Evolutionary conservation across 2,113 vertebrate genomes (phyloP).

Genomic region (Thamnaconus septentrionalis): DNA sequence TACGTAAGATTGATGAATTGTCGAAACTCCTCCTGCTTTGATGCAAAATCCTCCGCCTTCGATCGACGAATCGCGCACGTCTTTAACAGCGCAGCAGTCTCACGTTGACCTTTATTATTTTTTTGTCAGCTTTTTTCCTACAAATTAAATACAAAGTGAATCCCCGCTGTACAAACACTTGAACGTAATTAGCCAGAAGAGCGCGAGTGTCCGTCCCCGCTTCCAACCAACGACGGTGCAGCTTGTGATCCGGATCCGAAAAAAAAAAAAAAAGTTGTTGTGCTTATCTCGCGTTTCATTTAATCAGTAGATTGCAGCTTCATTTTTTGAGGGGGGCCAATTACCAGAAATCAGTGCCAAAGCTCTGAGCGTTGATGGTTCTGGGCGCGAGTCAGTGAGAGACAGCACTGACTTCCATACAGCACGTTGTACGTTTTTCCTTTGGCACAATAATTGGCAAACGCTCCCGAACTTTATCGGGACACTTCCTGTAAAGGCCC

Average conservation of each 20-base stretch:
- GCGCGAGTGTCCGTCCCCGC: constrained; percentile 28
- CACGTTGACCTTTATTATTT: too few relatives aligned
- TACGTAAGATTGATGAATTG: background rate
- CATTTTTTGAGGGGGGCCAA: background rate
- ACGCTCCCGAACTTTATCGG: constrained; percentile 15
- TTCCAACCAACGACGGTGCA: constrained; percentile 26
- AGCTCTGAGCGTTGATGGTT: too few relatives aligned
- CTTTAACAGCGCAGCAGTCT: too few relatives aligned
- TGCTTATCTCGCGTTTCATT: constrained; percentile 56
- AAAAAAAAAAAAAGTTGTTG: constrained; percentile 30
- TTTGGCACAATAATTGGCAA: constrained; percentile 75
- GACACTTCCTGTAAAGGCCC: too few relatives aligned
- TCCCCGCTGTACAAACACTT: constrained; percentile 65
- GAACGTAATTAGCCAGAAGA: constrained; percentile 51
- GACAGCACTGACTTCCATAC: constrained; percentile 24
- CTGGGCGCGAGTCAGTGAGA: background rate
- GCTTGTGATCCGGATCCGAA: background rate
- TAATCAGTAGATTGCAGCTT: constrained; percentile 28
- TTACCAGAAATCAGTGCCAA: constrained; percentile 1
- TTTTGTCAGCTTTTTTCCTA: constrained; percentile 27
- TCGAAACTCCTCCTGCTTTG: background rate
- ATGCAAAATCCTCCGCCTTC: background rate
- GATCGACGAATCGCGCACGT: background rate
- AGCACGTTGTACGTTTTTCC: constrained; percentile 61
- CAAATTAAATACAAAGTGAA: constrained; percentile 56